Evolutionary conservation across 2,888 invertebrate genomes (phyloP).

Genomic region (Apodemia duryi): DNA sequence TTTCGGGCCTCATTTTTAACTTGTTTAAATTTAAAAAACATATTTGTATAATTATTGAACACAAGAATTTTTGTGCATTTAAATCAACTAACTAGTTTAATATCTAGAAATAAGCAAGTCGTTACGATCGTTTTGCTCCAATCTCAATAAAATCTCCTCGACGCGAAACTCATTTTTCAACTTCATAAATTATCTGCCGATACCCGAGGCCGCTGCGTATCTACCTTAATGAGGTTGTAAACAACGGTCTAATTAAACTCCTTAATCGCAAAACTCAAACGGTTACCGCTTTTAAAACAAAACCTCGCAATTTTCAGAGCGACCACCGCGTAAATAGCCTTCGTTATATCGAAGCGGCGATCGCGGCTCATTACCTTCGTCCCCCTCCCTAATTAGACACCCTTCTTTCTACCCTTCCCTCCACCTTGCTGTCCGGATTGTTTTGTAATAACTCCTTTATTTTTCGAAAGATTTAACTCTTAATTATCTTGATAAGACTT

Average conservation of each 20-base stretch:
- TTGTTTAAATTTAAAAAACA: no score
- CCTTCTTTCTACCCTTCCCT: slow-evolving; percentile 53
- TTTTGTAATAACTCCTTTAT: slow-evolving; percentile 77
- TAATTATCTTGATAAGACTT: slow-evolving; percentile 55
- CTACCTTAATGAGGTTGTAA: slow-evolving; percentile 77
- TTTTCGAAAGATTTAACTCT: slow-evolving; percentile 60
- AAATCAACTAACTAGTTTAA: neutral
- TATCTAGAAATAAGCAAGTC: slow-evolving; percentile 22
- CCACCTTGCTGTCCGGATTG: slow-evolving; percentile 55
- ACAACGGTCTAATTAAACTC: slow-evolving; percentile 79
- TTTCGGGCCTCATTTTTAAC: no score
- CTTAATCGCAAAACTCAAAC: slow-evolving; percentile 79
- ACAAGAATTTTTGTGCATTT: neutral
- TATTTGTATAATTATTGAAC: neutral
- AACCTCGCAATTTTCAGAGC: slow-evolving; percentile 75
- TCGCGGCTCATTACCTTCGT: slow-evolving; percentile 77
- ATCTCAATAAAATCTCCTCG: slow-evolving; percentile 49
- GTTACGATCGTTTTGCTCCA: slow-evolving; percentile 35
- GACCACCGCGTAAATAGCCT: slow-evolving; percentile 76
- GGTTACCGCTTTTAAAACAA: slow-evolving; percentile 78
- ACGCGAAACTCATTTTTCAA: slow-evolving; percentile 69
- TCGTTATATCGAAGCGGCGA: slow-evolving; percentile 76
- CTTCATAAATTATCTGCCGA: slow-evolving; percentile 72
- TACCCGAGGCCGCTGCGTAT: slow-evolving; percentile 63
- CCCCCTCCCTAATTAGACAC: slow-evolving; percentile 69